Percentiles rank a stretch among this genome's conserved stretches.
phyloP scores from a whole-genome alignment of 1,140 invertebrate genomes.

The Drosophila virilis region DNA sequence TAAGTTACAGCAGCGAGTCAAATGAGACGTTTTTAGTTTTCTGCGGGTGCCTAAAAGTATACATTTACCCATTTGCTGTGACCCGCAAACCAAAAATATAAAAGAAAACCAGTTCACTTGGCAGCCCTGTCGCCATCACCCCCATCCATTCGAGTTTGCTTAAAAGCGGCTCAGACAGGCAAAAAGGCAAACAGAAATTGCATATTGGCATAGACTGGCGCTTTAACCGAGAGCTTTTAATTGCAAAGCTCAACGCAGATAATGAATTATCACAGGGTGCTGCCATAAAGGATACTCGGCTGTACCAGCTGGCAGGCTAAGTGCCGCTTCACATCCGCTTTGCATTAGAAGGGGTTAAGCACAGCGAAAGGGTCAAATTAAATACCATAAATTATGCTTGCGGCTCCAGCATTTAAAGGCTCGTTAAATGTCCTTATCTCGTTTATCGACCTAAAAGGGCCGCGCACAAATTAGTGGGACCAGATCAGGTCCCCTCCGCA shows the following conservation, averaged over 20 bases:
- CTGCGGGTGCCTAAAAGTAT: constrained; percentile 1
- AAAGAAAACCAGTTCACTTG: neutral
- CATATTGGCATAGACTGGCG: constrained; percentile 44
- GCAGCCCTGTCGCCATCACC: neutral
- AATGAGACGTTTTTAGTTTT: constrained; percentile 1
- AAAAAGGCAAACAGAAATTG: constrained; percentile 3
- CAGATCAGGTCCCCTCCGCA: neutral
- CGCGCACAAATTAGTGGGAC: constrained; percentile 22
- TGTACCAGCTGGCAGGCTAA: neutral
- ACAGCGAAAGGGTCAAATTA: constrained; percentile 65
- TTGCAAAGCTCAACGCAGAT: constrained; percentile 6
- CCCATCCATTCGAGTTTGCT: neutral
- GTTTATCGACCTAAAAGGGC: constrained; percentile 23
- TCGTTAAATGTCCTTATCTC: constrained; percentile 64
- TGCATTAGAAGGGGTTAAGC: neutral
- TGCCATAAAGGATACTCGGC: neutral
- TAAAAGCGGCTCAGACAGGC: too few relatives aligned
- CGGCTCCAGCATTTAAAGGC: constrained; percentile 62
- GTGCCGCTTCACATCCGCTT: constrained; percentile 1
- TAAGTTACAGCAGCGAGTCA: neutral
- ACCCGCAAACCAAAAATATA: neutral
- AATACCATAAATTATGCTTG: constrained; percentile 67
- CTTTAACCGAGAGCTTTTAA: constrained; percentile 1
- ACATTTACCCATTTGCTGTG: neutral
- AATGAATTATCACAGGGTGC: constrained; percentile 32